Conservation (phyloP, 2,113 vertebrate species). For the Urocolius indicus region DNA sequence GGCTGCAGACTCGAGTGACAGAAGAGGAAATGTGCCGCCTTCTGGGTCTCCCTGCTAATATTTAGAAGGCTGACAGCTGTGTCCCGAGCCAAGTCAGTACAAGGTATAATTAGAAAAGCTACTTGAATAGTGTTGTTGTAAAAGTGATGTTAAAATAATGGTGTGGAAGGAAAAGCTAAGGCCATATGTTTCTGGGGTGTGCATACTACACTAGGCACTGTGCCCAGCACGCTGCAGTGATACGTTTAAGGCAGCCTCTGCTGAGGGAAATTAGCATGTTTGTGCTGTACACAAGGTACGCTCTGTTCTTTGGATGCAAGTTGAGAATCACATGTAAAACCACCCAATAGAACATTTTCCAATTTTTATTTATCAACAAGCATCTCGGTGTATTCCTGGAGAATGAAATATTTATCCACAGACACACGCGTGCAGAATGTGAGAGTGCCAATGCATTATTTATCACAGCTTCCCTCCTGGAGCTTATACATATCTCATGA, state of each 20-base stretch:
- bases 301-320: constrained; percentile 15
- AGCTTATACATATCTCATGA: constrained; percentile 12
- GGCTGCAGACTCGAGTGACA: neutral
- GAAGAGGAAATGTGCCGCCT: neutral
- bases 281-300: constrained; percentile 33
- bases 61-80: constrained; percentile 23
- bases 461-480: neutral
- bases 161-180: constrained; percentile 15
- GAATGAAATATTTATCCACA: constrained; percentile 44
- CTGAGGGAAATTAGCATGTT: constrained; percentile 56
- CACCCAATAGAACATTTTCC: neutral
- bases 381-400: neutral
- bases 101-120: constrained; percentile 49
- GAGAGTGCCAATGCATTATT: constrained; percentile 18
- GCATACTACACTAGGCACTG: neutral
- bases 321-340: constrained; percentile 4
- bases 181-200: neutral
- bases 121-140: neutral
- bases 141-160: constrained; percentile 36
- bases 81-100: neutral
- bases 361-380: constrained; percentile 61
- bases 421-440: neutral
- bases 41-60: constrained; percentile 6
- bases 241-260: neutral
- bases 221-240: constrained; percentile 1